Base-by-base conservation (phyloP, 35 echinoderm and acorn worm genomes). In the Lytechinus variegatus region DNA sequence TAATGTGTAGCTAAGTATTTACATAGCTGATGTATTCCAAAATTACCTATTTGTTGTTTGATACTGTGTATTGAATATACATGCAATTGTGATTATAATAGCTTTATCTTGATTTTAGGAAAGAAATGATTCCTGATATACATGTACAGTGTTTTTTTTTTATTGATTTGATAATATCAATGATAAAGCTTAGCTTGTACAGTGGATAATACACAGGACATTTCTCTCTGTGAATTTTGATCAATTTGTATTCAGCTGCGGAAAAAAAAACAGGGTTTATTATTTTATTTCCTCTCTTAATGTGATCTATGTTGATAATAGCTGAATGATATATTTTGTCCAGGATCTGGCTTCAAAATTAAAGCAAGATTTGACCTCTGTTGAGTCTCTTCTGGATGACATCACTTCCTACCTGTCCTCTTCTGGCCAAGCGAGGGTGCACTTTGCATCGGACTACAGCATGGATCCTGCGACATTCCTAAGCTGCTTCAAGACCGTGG, bases 381-480 rank as follows among this genome's bases (percentile, higher is more conserved):
- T 97, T 5, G 95, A 96, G 21, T 57, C 92, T 12, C 88, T 92
- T 55, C 95, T 94, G 4, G 92, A 92, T 28, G 92, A 96, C n/a
- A 27, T 99, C 14, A 66, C 60, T 21, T 95, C 87, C 24, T 99
- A 97, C 95, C 53, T 95, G 33, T 95, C 88, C 16, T 58, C 94
- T 24, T 94, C 93, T 10, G 94, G 94, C 54, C 79, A 95, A 56
- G 89, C 96, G 6, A 99, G 96, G 89, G 98, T 99, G n/a, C 97
- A 97, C 86, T 99, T 99, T 94, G 95, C 96, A 21, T 28, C 92
- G 6, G 97, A 97, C 51, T 66, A 95, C 7, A 53, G 53, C 58
- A 96, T 99, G 90, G 98, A 99, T 55, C 93, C 96, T 1, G 71
- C 98, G 4, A 96, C 96, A 52, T 99, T 99, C 60, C 61, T 99